Conservation (phyloP, 2,888 invertebrate genomes). For the Cantharis flavilabris region DNA sequence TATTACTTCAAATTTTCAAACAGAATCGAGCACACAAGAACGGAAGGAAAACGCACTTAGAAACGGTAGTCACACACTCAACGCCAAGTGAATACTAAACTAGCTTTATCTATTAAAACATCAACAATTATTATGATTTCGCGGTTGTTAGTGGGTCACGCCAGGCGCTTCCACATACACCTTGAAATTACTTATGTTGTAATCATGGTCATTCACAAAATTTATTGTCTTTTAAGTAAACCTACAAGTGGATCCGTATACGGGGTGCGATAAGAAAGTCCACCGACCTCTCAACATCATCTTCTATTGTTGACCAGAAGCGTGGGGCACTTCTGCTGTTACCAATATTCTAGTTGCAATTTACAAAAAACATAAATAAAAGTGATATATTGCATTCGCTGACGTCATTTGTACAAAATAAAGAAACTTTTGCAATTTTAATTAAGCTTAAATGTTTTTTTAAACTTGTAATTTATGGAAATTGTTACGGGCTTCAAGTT, state of each 20-base stretch:
- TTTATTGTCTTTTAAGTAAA: background rate
- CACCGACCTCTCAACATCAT: too few species aligned
- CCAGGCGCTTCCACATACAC: constrained; percentile 17
- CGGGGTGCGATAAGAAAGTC: background rate
- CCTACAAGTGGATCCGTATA: background rate
- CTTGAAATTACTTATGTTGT: constrained; percentile 12
- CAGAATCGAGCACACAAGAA: background rate
- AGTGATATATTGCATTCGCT: background rate
- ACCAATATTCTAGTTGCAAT: background rate
- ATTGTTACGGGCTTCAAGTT: background rate
- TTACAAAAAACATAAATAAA: background rate
- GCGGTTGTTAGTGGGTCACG: constrained; percentile 31
- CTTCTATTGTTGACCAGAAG: too few species aligned
- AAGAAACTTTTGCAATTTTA: background rate
- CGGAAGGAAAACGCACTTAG: constrained; percentile 29
- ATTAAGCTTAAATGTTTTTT: background rate
- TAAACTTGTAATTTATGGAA: background rate
- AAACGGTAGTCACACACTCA: constrained; percentile 22
- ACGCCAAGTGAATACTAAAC: constrained; percentile 29
- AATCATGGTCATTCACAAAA: background rate
- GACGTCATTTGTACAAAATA: background rate
- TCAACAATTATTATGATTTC: constrained; percentile 30
- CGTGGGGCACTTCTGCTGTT: background rate
- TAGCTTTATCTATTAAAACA: constrained; percentile 30
- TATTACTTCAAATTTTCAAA: background rate